Evolutionary conservation across 1,140 invertebrate genomes (phyloP).

Genomic region (Maconellicoccus hirsutus): DNA sequence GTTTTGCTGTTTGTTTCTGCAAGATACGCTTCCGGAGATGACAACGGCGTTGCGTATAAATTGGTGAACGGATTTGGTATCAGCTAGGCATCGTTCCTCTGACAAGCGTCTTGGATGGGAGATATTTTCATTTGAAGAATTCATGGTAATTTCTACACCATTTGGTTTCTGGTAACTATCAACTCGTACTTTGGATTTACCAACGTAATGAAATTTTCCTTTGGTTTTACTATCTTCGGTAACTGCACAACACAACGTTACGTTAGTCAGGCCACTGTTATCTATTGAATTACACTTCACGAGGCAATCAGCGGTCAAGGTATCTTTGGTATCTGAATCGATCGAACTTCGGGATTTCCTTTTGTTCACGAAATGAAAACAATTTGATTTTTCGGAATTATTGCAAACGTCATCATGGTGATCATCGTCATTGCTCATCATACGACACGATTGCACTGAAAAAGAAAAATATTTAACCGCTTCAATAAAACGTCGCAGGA

Average conservation of each 20-base stretch:
- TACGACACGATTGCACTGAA: not conserved
- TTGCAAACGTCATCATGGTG: not conserved
- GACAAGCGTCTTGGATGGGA: conserved; percentile 28
- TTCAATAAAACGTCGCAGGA: not conserved
- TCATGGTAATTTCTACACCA: conserved; percentile 30
- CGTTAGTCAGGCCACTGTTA: conserved; percentile 28
- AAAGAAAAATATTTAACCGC: not conserved
- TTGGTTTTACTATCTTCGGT: conserved; percentile 28
- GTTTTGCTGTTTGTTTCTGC: conserved; percentile 25
- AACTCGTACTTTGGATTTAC: conserved; percentile 23
- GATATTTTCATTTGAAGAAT: conserved; percentile 32
- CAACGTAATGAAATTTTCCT: not conserved
- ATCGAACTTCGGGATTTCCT: not conserved
- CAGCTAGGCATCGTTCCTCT: not conserved
- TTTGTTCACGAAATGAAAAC: conserved; percentile 4
- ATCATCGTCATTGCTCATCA: not conserved
- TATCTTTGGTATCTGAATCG: not conserved
- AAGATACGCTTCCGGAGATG: conserved; percentile 12
- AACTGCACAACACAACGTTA: conserved; percentile 31
- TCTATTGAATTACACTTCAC: not conserved
- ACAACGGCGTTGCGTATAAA: conserved; percentile 4
- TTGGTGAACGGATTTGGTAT: not conserved
- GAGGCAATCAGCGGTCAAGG: not conserved
- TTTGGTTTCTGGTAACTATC: conserved; percentile 25
- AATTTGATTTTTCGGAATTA: not conserved